Conservation (phyloP, 2,888 invertebrate genomes). For the Chaitophorus viminalis region DNA sequence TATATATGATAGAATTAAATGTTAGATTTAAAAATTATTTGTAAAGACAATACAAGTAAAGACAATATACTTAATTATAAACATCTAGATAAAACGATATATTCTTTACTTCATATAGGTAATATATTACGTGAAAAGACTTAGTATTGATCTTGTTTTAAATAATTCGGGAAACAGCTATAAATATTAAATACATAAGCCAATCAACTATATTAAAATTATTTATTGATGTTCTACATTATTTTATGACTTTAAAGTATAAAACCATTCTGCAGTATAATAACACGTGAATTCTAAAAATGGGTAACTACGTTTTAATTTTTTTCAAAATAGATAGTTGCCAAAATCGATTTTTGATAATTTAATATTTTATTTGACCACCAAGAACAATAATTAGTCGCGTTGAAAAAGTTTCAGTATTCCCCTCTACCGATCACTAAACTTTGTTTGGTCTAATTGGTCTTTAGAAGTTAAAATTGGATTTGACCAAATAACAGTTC, state of each 20-base stretch:
- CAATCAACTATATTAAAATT: background rate
- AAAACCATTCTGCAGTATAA: background rate
- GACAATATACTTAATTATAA: no score
- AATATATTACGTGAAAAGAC: no score
- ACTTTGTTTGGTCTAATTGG: slow-evolving; percentile 53
- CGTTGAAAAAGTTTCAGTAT: slow-evolving; percentile 29
- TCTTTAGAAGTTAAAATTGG: slow-evolving; percentile 57
- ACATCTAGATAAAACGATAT: no score
- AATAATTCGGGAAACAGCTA: no score
- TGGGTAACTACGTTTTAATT: background rate
- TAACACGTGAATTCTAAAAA: background rate
- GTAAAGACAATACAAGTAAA: no score
- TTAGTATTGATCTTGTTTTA: no score
- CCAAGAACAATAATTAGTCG: slow-evolving; percentile 42
- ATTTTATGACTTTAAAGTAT: background rate
- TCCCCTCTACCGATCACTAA: background rate
- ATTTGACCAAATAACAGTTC: slow-evolving; percentile 48
- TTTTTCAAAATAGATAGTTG: background rate
- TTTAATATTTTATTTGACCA: slow-evolving; percentile 37
- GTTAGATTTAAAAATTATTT: no score
- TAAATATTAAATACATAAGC: no score
- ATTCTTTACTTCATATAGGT: no score
- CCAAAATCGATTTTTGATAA: slow-evolving; percentile 37
- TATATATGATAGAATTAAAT: no score
- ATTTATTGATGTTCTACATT: background rate